A percentile compares a stretch with the other conserved stretches of the same genome.
phyloP scores from a whole-genome alignment of 2,797 vertebrate species.

The Sebastes ruberrimus region DNA sequence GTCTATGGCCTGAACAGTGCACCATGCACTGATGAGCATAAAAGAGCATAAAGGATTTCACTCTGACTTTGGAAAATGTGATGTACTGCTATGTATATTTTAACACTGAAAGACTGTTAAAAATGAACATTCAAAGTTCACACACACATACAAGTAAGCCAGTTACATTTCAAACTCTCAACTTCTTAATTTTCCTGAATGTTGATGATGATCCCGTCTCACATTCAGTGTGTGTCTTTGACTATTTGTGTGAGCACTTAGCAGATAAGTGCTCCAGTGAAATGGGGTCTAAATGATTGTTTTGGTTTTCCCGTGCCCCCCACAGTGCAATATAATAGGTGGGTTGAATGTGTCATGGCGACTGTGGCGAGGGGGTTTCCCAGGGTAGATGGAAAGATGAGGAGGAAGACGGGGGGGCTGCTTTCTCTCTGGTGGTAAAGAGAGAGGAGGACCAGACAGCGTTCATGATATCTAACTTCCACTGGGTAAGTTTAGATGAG shows the following conservation, averaged over 20 bases:
- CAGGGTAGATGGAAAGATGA: constrained; percentile 62
- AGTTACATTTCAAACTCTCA: background rate
- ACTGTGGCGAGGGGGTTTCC: constrained; percentile 67
- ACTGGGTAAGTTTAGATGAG: background rate
- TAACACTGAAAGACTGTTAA: too few species aligned
- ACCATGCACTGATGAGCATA: background rate
- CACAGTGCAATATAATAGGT: constrained; percentile 58
- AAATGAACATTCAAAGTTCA: too few species aligned
- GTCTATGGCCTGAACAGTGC: background rate
- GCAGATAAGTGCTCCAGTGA: constrained; percentile 47
- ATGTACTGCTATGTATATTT: background rate
- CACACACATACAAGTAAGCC: too few species aligned
- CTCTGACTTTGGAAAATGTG: background rate
- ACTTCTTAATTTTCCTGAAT: background rate
- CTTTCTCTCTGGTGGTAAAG: background rate
- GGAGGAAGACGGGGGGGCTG: constrained; percentile 35
- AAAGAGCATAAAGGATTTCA: too few species aligned
- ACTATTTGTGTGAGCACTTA: constrained; percentile 52
- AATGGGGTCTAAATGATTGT: constrained; percentile 66
- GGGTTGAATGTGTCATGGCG: constrained; percentile 60
- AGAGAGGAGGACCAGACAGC: constrained; percentile 19
- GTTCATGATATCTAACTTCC: constrained; percentile 12
- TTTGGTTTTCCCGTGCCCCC: constrained; percentile 57
- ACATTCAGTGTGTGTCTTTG: constrained; percentile 20
- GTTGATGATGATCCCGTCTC: background rate